Base-by-base conservation (phyloP, 2,113 vertebrate genomes). In the Hypomesus transpacificus region DNA sequence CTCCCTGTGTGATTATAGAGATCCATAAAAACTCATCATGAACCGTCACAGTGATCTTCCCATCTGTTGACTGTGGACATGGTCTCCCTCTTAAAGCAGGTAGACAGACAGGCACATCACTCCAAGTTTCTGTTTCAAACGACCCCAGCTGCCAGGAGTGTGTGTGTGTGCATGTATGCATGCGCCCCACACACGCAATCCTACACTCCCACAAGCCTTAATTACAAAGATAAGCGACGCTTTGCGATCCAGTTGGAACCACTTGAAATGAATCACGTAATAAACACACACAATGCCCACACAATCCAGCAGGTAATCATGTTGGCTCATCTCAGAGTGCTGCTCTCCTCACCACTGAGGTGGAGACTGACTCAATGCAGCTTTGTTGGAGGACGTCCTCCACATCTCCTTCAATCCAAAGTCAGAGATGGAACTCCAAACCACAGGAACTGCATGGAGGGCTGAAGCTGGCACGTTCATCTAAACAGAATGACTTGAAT, bases 31-130 rank as follows among this genome's bases (percentile, higher is more conserved):
- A 78, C 75, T 21, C 71, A 73, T 70, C 79, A 79, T 76, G 62
- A 81, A 69, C 69, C 16, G 66, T 73, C 69, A 75, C 76, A 57
- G 75, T 67, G 62, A 80, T 80, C 79, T 77, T 69, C 63, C 80
- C 63, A 75, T 85, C 78, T 80, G 82, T 57, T 77, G 70, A 62
- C 26, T 60, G 66, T 65, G 31, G 31, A 34, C 31, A 34, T 5
- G 31, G 31, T 7, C 31, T 34, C 24, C 24, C 24, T 26, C 66
- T 68, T 76, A 76, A 74, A 39, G 1, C 73, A 75, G 72, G 71
- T 67, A 75, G 78, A 84, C 76, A 78, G 73, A 54, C 74, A 4
- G 21, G 21, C 24, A 28, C 14, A 17, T 62, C 14, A 24, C 24
- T 62, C 24, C 22, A 14, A 11, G 22, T 61, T 24, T 61, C 24